Conservation (phyloP, 1,140 invertebrate species). For the Contarinia nasturtii region DNA sequence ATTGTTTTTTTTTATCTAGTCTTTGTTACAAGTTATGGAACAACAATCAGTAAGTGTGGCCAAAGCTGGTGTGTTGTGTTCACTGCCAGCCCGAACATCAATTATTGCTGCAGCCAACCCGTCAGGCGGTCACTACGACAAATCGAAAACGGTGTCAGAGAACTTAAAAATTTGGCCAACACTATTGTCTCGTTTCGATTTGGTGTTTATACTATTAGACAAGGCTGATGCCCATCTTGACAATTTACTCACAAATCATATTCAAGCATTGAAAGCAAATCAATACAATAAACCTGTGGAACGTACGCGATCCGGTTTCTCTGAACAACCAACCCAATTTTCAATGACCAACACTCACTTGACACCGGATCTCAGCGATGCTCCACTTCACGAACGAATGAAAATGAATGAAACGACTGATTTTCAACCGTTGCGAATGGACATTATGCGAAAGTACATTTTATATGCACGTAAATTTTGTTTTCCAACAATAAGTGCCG, state of each 20-base stretch:
- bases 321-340: conserved; percentile 5
- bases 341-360: not conserved
- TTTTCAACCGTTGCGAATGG: conserved; percentile 51
- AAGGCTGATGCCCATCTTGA: conserved; percentile 44
- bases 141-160: conserved; percentile 69
- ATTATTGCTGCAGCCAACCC: conserved; percentile 88
- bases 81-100: conserved; percentile 58
- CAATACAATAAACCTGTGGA: conserved; percentile 10
- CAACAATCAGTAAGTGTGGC: conserved; percentile 81
- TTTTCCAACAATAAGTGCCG: conserved; percentile 49
- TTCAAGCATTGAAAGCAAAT: conserved; percentile 13
- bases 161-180: conserved; percentile 76
- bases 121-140: conserved; percentile 69
- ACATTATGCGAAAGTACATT: conserved; percentile 73
- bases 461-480: conserved; percentile 82
- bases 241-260: conserved; percentile 21
- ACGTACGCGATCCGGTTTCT: conserved; percentile 11
- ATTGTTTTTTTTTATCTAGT: not conserved
- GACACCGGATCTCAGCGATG: not conserved
- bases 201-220: conserved; percentile 83
- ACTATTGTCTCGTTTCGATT: conserved; percentile 79
- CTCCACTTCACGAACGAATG: conserved; percentile 33
- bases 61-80: conserved; percentile 66
- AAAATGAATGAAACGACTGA: conserved; percentile 35
- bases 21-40: conserved; percentile 85